These are phyloP conservation scores for Nymphalis c-album DNA, from an alignment of 2,888 invertebrate species.

Conservation along the genomic window DNA sequence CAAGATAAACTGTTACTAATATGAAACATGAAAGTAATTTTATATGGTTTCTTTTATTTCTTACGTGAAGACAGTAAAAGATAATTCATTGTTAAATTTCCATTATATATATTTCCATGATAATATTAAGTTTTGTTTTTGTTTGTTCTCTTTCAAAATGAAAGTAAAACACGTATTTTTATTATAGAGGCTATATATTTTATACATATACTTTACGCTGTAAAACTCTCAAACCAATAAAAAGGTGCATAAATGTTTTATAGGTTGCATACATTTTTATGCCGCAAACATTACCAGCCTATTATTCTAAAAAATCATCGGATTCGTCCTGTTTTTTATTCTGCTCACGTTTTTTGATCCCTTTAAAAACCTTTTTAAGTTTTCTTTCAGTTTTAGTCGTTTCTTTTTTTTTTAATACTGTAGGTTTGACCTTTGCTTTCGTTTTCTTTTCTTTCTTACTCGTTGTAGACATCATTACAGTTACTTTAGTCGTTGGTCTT, in stretches of 20 bases:
- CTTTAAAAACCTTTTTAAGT: conserved; percentile 51
- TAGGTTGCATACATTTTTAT: background rate
- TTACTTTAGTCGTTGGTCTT: conserved; percentile 12
- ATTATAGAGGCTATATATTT: too few species aligned
- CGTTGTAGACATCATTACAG: conserved; percentile 3
- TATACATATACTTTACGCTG: background rate
- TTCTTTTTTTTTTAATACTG: conserved; percentile 45
- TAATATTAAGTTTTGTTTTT: background rate
- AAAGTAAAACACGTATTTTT: too few species aligned
- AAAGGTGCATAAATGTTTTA: background rate
- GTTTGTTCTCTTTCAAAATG: too few species aligned
- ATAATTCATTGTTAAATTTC: conserved; percentile 1
- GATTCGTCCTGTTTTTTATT: conserved; percentile 41
- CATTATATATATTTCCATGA: background rate
- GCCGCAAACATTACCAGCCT: background rate
- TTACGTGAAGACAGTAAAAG: background rate
- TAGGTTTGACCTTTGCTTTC: conserved; percentile 33
- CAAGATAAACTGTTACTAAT: background rate
- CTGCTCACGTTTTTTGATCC: conserved; percentile 27
- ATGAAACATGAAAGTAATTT: background rate
- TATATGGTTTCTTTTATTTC: background rate
- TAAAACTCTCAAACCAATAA: background rate
- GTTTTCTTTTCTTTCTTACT: conserved; percentile 26
- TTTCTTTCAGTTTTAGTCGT: conserved; percentile 49
- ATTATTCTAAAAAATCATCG: conserved; percentile 48